Percentiles rank a stretch among this genome's conserved stretches.
phyloP scores from a whole-genome alignment of 2,888 invertebrate genomes.

The Apotomis turbidana region DNA sequence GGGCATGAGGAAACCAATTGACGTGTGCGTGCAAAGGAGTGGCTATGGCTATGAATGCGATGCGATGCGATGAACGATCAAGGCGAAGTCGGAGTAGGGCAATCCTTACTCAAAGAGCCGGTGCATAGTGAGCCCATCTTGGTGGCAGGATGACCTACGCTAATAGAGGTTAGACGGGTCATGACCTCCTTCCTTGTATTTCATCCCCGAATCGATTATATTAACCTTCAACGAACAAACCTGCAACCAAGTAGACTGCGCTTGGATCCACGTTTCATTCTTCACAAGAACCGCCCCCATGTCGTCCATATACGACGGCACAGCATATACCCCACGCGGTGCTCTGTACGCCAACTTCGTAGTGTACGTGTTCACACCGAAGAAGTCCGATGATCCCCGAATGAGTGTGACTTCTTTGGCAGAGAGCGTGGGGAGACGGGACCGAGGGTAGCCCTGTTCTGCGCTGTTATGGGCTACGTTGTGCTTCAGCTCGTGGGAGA shows the following conservation, averaged over 20 bases:
- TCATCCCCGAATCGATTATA: too few relatives aligned
- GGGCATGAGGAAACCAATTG: too few relatives aligned
- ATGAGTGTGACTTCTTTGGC: conserved; percentile 83
- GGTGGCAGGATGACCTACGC: too few relatives aligned
- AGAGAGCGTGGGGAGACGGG: conserved; percentile 84
- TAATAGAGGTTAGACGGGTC: too few relatives aligned
- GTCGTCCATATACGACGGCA: conserved; percentile 71
- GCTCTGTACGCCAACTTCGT: conserved; percentile 67
- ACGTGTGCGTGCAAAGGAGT: too few relatives aligned
- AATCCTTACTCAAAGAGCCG: too few relatives aligned
- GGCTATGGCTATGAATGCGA: too few relatives aligned
- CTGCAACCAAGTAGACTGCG: conserved; percentile 63
- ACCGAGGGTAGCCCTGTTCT: conserved; percentile 80
- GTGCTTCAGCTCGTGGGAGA: conserved; percentile 83
- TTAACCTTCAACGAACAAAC: conserved; percentile 39
- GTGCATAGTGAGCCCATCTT: too few relatives aligned
- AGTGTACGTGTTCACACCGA: conserved; percentile 87
- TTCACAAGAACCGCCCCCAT: conserved; percentile 61
- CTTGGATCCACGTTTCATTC: conserved; percentile 63
- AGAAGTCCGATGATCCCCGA: conserved; percentile 86
- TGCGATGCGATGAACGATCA: too few relatives aligned
- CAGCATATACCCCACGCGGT: conserved; percentile 64
- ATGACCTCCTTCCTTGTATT: too few relatives aligned
- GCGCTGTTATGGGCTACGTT: conserved; percentile 81
- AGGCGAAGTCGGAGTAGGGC: too few relatives aligned